Percentiles rank a stretch among this genome's conserved stretches.
Conservation (phyloP, 2,888 invertebrate species). For the Thumatha senex region DNA sequence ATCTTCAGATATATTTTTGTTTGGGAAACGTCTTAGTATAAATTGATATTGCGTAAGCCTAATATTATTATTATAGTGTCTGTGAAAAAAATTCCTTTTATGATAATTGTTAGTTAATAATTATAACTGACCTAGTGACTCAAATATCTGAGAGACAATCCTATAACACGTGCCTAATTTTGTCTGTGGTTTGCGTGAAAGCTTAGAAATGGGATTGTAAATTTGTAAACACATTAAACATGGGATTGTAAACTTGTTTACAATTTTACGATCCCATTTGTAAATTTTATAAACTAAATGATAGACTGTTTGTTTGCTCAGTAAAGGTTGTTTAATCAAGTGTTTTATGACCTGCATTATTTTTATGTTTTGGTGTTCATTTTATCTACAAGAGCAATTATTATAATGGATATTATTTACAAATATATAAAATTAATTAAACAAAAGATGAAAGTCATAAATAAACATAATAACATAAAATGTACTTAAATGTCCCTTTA, state of each 20-base stretch:
- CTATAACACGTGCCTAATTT: slow-evolving; percentile 69
- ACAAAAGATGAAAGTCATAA: neutral
- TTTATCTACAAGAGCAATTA: slow-evolving; percentile 32
- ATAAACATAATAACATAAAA: neutral
- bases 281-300: slow-evolving; percentile 25
- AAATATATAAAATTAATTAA: slow-evolving; percentile 3
- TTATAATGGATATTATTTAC: slow-evolving; percentile 1
- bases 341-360: slow-evolving; percentile 34
- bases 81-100: slow-evolving; percentile 58
- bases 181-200: slow-evolving; percentile 42
- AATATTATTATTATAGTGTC: slow-evolving; percentile 46
- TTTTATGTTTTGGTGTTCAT: slow-evolving; percentile 24
- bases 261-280: slow-evolving; percentile 11
- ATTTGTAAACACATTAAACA: slow-evolving; percentile 27
- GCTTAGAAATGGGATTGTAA: slow-evolving; percentile 14
- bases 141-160: slow-evolving; percentile 39
- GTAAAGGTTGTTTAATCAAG: slow-evolving; percentile 67
- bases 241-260: slow-evolving; percentile 5
- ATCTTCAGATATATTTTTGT: slow-evolving; percentile 9
- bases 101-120: slow-evolving; percentile 58
- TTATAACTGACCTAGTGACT: slow-evolving; percentile 52
- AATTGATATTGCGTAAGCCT: slow-evolving; percentile 63
- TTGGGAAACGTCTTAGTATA: slow-evolving; percentile 34
- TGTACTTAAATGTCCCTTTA: neutral
- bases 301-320: slow-evolving; percentile 70